Base-by-base conservation (phyloP, 2,888 invertebrate genomes). In the Drosophila paranaensis region DNA sequence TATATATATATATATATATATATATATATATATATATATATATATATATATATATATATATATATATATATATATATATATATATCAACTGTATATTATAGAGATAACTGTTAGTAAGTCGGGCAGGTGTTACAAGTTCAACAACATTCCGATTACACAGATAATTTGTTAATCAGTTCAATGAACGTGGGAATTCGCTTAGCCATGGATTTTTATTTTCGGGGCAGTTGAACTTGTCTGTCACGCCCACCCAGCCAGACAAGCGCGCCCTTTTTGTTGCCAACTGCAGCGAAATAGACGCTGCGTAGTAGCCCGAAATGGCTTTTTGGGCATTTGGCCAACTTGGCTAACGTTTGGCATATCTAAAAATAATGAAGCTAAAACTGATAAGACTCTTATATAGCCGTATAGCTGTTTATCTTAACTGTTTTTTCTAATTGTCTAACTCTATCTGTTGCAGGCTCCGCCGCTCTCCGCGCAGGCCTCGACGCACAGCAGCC, bases 391-490 rank as follows among this genome's bases (percentile, higher is more conserved):
- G 33, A 33, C 3, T 10, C 8, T 33, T 33, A 33, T 33, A 33
- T 20, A 20, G 20, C 20, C 20, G 2, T 30, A 30, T 37, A 13
- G 45, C 57, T 25, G 45, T 58, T 58, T 35, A n/a, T 39, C 39
- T 11, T 13, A 77, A 50, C 39, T 42, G 45, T 42, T 30, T 6
- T 10, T 54, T 10, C 50, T 50, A 35, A 50, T 20, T 33, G 27
- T 56, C 3, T 27, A 6, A 3, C 3, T 16, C 4, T 33, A 16
- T 67, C 13, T 58, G 0, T 76, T 82, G 14, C 74, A 90, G 89
- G 70, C 84, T 55, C 57, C 81, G 16, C 80, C 79, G 67, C 65
- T 82, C 55, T 74, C 84, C 53, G 69, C 89, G 55, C 90, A 87
- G 57, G 76, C 88, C 40, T 43, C 85, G 37, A 37, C 76, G 9